A percentile compares a stretch with the other conserved stretches of the same genome.
Evolutionary conservation across 1,140 invertebrate genomes (phyloP).

Genomic region (Lineus longissimus): DNA sequence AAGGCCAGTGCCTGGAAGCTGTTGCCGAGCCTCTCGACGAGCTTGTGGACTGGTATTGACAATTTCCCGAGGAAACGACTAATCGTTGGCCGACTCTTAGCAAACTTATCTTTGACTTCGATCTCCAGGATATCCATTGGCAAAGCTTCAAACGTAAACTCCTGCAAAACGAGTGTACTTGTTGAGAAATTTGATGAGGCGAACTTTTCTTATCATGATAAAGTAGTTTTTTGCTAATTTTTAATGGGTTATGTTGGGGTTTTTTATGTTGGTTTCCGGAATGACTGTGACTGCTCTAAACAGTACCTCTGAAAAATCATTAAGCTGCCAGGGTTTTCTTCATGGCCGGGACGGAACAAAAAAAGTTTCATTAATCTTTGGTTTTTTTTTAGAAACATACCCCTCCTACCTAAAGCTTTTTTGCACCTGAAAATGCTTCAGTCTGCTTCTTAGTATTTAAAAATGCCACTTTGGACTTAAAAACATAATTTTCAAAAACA

Average conservation of each 20-base stretch:
- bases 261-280: not conserved
- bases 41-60: constrained; percentile 48
- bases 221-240: not conserved
- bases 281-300: not conserved
- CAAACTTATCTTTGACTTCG: constrained; percentile 59
- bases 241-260: not conserved
- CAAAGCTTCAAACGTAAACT: constrained; percentile 51
- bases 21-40: constrained; percentile 46
- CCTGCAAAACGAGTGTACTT: constrained; percentile 36
- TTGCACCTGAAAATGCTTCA: no score
- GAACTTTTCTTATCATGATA: constrained; percentile 12
- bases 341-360: no score
- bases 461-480: no score
- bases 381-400: no score
- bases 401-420: no score
- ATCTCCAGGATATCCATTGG: constrained; percentile 55
- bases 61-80: constrained; percentile 56
- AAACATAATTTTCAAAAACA: no score
- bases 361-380: no score
- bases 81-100: constrained; percentile 56
- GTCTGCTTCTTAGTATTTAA: no score
- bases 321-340: no score
- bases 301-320: no score
- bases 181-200: constrained; percentile 11
- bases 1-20: constrained; percentile 19